Conservation (phyloP, 1,140 invertebrate genomes). For the Geopemphigus sp. region DNA sequence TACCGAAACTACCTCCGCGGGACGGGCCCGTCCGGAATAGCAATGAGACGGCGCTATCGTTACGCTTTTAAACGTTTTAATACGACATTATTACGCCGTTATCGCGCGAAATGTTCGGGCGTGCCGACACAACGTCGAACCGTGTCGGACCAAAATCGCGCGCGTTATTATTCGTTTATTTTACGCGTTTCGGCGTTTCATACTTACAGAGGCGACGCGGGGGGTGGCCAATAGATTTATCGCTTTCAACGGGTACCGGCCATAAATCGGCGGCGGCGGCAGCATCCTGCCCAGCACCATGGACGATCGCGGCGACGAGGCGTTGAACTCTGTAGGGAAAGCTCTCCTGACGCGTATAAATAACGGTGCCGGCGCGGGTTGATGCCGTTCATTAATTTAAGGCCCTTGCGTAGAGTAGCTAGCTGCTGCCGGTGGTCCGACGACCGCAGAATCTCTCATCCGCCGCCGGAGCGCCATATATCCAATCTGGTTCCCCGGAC, state of each 20-base stretch:
- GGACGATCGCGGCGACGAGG: not conserved
- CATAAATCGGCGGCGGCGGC: slow-evolving; percentile 21
- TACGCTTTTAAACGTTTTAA: slow-evolving; percentile 44
- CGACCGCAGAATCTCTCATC: slow-evolving; percentile 36
- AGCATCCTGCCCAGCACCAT: no score
- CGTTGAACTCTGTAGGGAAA: slow-evolving; percentile 38
- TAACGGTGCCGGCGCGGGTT: slow-evolving; percentile 35
- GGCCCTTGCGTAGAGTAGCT: not conserved
- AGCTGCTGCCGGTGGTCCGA: not conserved
- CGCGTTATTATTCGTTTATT: no score
- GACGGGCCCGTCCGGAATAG: slow-evolving; percentile 14
- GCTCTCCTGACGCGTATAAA: slow-evolving; percentile 46
- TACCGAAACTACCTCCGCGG: slow-evolving; percentile 17
- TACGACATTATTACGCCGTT: slow-evolving; percentile 15
- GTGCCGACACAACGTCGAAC: no score
- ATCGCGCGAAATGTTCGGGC: not conserved
- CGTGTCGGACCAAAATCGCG: no score
- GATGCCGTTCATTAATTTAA: slow-evolving; percentile 44
- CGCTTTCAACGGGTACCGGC: slow-evolving; percentile 36
- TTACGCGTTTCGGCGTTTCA: no score
- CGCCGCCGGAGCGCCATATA: not conserved
- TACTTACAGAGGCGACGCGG: no score
- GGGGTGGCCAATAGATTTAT: slow-evolving; percentile 31
- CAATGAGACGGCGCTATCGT: slow-evolving; percentile 30
- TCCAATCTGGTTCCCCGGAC: slow-evolving; percentile 44